phyloP scores from a whole-genome alignment of 1,140 invertebrate genomes.

The Plodia interpunctella region DNA sequence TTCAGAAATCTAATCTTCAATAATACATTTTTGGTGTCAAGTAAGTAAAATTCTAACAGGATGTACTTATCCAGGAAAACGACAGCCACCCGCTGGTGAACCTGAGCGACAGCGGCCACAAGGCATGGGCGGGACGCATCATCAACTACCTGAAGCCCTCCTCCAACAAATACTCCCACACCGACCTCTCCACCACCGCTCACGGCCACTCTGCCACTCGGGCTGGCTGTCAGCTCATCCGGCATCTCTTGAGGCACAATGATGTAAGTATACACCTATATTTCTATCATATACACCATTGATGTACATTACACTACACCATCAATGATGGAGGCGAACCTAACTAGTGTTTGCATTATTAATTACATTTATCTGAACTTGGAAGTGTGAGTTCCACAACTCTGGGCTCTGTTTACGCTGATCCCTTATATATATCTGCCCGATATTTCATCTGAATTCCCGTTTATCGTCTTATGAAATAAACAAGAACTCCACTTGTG shows the following conservation, averaged over 20 bases:
- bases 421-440: no score
- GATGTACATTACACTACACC: no score
- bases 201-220: constrained; percentile 58
- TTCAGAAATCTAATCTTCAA: no score
- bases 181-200: constrained; percentile 64
- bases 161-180: constrained; percentile 90
- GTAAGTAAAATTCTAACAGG: no score
- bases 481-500: no score
- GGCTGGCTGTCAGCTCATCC: constrained; percentile 60
- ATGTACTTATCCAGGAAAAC: constrained; percentile 37
- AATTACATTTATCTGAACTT: neutral
- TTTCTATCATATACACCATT: constrained; percentile 69
- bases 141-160: constrained; percentile 93
- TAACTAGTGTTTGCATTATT: no score
- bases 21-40: no score
- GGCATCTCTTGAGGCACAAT: constrained; percentile 56
- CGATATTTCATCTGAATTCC: no score
- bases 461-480: no score
- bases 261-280: constrained; percentile 49
- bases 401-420: no score
- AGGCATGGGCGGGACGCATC: constrained; percentile 88
- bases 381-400: no score
- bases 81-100: constrained; percentile 52
- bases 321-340: no score
- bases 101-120: constrained; percentile 81